Evolutionary conservation across 2,797 vertebrate species (phyloP), one percentile per base, ranked within the genome.

Genomic region (Aulostomus chinensis): DNA sequence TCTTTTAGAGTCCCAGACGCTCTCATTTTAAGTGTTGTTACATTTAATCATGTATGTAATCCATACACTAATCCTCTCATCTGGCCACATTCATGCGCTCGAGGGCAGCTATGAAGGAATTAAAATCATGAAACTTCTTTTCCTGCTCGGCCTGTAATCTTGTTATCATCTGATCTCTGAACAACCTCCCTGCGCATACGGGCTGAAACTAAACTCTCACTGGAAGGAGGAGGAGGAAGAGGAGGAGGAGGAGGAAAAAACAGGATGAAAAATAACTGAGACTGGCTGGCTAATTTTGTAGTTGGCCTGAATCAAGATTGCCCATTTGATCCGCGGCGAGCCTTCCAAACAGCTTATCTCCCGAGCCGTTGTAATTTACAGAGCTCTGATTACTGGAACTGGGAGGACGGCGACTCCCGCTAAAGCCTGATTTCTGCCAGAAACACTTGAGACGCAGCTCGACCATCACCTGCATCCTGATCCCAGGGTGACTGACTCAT

Each of bases 41-140:
- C 29, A 54, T 77, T 74, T 62, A 80, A 61, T 83, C 68, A 46
- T 63, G 59, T 68, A 63, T 62, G 45, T 66, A 57, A 81, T 86
- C 80, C 54, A 81, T 76, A 71, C 0, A 38, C 29, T 72, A 68
- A 80, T 81, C 68, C 50, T 54, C 56, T 73, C 60, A 57, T 76
- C 29, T 36, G 49, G 34, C 29, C 38, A 29, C n/a, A 68, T 71
- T 39, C 38, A 66, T 55, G 38, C 25, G 64, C 76, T 73, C 10
- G 37, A 54, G 66, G 78, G 78, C 42, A 37, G 49, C 59, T 39
- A 2, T 26, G 53, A 43, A 71, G 47, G 58, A 76, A 79, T 78
- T 73, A 68, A 52, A 82, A 81, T 82, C 80, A 88, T 83, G 62
- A 79, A 76, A 78, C 66, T 51, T 63, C 50, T 43, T 5, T 40